Percentiles rank a stretch among this genome's conserved stretches.
phyloP scores from a whole-genome alignment of 2,113 vertebrate genomes.

The Marmota flaviventris region DNA sequence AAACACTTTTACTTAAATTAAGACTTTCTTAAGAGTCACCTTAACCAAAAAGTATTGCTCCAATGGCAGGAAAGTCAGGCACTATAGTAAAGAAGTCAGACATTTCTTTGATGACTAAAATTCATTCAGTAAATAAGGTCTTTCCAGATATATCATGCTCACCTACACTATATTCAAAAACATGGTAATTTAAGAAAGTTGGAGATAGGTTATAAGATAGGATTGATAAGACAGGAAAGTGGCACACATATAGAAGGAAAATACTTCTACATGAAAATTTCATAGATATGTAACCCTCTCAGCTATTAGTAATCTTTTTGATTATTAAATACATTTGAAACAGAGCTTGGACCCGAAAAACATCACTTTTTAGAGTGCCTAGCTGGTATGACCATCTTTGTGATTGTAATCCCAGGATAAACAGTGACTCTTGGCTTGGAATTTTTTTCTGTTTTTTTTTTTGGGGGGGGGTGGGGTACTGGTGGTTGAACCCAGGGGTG shows the following conservation, averaged over 20 bases:
- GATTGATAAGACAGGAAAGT: not conserved
- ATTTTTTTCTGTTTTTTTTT: too few species aligned
- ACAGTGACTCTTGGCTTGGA: not conserved
- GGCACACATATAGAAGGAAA: not conserved
- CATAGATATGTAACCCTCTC: not conserved
- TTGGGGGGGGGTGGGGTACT: too few species aligned
- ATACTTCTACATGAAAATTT: not conserved
- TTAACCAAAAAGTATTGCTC: not conserved
- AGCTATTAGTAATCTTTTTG: not conserved
- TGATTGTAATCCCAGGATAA: not conserved
- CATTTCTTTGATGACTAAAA: not conserved
- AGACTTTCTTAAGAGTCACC: not conserved
- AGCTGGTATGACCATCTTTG: not conserved
- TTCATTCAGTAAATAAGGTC: not conserved
- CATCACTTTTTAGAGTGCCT: not conserved
- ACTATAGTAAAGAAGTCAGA: not conserved
- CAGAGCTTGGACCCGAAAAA: not conserved
- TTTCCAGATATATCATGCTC: conserved; percentile 1
- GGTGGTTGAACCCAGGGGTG: too few species aligned
- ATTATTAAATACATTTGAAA: not conserved
- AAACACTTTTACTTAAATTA: conserved; percentile 29
- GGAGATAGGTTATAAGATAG: not conserved
- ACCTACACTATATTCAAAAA: not conserved
- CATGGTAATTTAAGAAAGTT: not conserved
- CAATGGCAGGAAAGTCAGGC: not conserved